phyloP scores from a whole-genome alignment of 2,113 vertebrate genomes.

The Varanus salvator region DNA sequence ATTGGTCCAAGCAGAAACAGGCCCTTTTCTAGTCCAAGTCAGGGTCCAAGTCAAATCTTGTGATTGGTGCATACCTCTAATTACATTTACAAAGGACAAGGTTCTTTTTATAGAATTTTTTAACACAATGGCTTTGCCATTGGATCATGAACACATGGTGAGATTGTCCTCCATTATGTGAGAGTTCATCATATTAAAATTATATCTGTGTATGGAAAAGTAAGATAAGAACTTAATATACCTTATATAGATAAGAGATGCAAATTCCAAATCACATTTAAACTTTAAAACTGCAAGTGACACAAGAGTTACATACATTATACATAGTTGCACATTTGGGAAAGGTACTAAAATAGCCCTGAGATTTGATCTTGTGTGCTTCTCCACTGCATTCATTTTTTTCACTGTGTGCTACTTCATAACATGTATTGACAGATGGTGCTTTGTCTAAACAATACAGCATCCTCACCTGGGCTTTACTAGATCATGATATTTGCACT shows the following conservation, averaged over 20 bases:
- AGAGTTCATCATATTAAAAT: background rate
- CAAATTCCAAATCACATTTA: background rate
- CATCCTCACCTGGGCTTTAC: background rate
- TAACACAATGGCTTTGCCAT: background rate
- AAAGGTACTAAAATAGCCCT: background rate
- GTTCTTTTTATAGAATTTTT: background rate
- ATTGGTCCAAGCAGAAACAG: too few relatives aligned
- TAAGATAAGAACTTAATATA: background rate
- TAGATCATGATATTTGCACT: background rate
- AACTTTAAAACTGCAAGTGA: background rate
- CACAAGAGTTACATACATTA: background rate
- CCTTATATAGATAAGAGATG: background rate
- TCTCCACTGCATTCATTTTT: background rate
- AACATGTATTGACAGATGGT: background rate
- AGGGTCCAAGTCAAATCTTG: too few relatives aligned
- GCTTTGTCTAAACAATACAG: background rate
- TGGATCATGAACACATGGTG: background rate
- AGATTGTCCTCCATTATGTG: background rate
- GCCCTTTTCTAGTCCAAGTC: too few relatives aligned
- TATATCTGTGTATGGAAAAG: background rate
- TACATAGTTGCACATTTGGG: background rate
- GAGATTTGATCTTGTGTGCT: background rate
- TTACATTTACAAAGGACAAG: background rate
- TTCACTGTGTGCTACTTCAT: background rate
- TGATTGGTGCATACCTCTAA: too few relatives aligned